Evolutionary conservation across 2,113 vertebrate species (phyloP).

Genomic region (Struthidea cinerea): DNA sequence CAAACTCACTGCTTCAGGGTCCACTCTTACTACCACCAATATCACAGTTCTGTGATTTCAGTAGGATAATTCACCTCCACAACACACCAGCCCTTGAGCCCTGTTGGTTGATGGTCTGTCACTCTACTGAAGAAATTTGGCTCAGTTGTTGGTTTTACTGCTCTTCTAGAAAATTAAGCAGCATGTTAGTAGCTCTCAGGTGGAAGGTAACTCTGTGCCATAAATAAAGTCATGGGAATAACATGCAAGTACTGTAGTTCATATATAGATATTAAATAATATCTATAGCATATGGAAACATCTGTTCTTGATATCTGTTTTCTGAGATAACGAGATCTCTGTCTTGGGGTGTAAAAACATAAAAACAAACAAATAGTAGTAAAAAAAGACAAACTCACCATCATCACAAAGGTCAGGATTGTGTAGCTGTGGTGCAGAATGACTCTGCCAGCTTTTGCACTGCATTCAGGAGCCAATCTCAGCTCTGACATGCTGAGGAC

Average conservation of each 20-base stretch:
- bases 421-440: background rate
- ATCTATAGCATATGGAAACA: background rate
- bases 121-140: background rate
- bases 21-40: background rate
- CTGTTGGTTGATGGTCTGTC: background rate
- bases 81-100: background rate
- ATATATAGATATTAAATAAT: background rate
- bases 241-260: background rate
- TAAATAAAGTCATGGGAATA: background rate
- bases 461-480: background rate
- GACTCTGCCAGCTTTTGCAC: background rate
- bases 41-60: background rate
- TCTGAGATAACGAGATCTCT: background rate
- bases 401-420: background rate
- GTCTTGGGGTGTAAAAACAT: rapidly evolving
- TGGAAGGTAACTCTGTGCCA: background rate
- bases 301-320: background rate
- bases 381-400: background rate
- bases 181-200: background rate
- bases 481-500: background rate
- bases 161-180: background rate
- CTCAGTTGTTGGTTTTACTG: background rate
- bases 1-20: background rate
- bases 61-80: background rate
- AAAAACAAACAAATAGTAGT: background rate